Conservation (phyloP, 2,888 invertebrate species). For the Notodonta ziczac region DNA sequence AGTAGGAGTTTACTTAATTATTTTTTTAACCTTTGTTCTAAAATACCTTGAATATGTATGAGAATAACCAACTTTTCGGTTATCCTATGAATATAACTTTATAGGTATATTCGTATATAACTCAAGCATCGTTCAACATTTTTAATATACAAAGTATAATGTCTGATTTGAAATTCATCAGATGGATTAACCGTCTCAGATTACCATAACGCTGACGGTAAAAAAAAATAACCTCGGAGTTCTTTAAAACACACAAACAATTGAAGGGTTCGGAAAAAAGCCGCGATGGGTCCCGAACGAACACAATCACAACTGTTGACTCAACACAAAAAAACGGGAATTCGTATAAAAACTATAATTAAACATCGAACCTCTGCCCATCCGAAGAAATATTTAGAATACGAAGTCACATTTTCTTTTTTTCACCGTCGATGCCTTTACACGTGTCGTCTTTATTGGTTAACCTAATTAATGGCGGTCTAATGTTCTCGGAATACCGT, state of each 20-base stretch:
- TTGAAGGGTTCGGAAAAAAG: conserved; percentile 68
- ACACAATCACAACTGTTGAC: conserved; percentile 83
- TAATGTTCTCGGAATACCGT: conserved; percentile 70
- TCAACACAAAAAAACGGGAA: conserved; percentile 83
- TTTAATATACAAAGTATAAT: conserved; percentile 45
- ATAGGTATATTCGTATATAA: conserved; percentile 11
- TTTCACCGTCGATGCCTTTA: conserved; percentile 57
- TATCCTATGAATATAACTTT: conserved; percentile 4
- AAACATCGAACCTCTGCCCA: conserved; percentile 66
- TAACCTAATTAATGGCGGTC: conserved; percentile 77
- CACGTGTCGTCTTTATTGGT: conserved; percentile 83
- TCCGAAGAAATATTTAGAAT: conserved; percentile 81
- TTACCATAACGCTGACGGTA: conserved; percentile 60
- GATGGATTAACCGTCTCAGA: conserved; percentile 70
- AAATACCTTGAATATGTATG: conserved; percentile 1
- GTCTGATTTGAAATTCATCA: conserved; percentile 67
- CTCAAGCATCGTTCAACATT: conserved; percentile 24
- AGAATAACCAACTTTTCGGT: conserved; percentile 2
- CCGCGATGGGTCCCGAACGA: conserved; percentile 77
- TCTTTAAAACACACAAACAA: conserved; percentile 82
- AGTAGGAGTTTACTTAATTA: no score
- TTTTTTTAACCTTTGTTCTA: neutral
- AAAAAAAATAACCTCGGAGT: conserved; percentile 58
- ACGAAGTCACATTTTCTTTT: conserved; percentile 52
- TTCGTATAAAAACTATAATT: conserved; percentile 84